phyloP scores from a whole-genome alignment of 2,888 invertebrate genomes.

The Oscheius sp. region DNA sequence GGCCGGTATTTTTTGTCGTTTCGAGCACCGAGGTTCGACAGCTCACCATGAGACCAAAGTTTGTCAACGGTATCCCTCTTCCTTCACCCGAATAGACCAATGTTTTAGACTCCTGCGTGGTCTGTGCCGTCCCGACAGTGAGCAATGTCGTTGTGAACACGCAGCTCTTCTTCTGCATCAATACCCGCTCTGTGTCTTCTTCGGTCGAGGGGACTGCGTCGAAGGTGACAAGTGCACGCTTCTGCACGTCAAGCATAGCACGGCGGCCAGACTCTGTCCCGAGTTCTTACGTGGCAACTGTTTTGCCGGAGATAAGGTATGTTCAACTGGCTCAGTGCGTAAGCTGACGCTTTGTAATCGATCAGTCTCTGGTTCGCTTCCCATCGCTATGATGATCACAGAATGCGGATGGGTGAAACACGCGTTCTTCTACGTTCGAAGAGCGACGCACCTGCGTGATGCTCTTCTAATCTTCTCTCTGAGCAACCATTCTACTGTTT shows the following conservation, averaged over 20 bases:
- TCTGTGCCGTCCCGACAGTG: constrained; percentile 30
- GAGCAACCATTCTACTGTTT: constrained; percentile 25
- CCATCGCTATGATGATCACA: constrained; percentile 31
- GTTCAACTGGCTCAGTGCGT: constrained; percentile 17
- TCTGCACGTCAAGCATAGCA: constrained; percentile 24
- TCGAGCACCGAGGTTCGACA: constrained; percentile 50
- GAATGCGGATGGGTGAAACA: constrained; percentile 9
- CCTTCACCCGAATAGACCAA: background rate
- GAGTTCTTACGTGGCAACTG: constrained; percentile 41
- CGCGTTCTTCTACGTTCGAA: constrained; percentile 32
- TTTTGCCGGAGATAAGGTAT: constrained; percentile 37
- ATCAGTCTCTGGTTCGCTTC: constrained; percentile 22
- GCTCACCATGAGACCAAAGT: constrained; percentile 40
- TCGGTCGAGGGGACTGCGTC: constrained; percentile 28
- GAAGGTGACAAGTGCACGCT: constrained; percentile 24
- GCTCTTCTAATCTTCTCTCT: constrained; percentile 48
- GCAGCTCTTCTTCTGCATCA: constrained; percentile 29
- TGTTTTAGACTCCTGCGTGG: constrained; percentile 27
- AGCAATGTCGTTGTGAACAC: constrained; percentile 8
- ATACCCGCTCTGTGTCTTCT: constrained; percentile 33
- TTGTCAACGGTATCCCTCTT: constrained; percentile 48
- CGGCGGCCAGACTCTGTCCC: constrained; percentile 3
- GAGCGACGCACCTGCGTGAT: constrained; percentile 31
- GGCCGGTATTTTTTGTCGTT: constrained; percentile 58
- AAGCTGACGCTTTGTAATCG: background rate